Evolutionary conservation across 2,888 invertebrate genomes (phyloP).

Genomic region (Lithophane leautieri): DNA sequence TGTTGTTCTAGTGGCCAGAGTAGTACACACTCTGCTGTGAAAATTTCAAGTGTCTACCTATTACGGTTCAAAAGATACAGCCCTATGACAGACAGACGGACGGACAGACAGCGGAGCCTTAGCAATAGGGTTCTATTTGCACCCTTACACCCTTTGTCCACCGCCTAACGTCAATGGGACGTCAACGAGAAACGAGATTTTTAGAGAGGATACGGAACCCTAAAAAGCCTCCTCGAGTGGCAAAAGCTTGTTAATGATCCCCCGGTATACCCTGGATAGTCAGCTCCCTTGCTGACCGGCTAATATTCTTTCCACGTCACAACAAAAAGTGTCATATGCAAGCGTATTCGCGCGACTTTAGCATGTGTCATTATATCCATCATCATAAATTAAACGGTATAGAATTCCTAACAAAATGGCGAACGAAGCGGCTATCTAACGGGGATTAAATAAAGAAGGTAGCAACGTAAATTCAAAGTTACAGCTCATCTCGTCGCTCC

Average conservation of each 20-base stretch:
- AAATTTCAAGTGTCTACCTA: neutral
- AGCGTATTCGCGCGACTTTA: too few species aligned
- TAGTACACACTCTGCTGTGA: too few species aligned
- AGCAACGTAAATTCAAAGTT: slow-evolving; percentile 26
- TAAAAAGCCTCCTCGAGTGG: neutral
- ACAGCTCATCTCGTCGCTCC: slow-evolving; percentile 18
- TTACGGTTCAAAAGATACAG: neutral
- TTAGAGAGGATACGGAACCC: neutral
- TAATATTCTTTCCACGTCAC: too few species aligned
- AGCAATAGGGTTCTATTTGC: too few species aligned
- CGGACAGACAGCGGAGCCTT: too few species aligned
- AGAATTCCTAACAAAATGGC: slow-evolving; percentile 19
- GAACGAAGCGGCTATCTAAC: neutral
- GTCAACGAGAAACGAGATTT: neutral
- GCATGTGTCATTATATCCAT: neutral
- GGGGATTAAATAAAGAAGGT: slow-evolving; percentile 30
- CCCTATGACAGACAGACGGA: neutral
- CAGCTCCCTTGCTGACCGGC: too few species aligned
- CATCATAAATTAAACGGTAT: neutral
- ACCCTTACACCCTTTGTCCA: neutral
- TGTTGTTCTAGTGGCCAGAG: too few species aligned
- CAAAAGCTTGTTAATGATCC: neutral
- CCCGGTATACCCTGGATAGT: neutral
- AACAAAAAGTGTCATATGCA: too few species aligned
- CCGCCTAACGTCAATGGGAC: neutral